Percentiles rank a stretch among this genome's conserved stretches.
phyloP scores from a whole-genome alignment of 2,888 invertebrate genomes.

The Micoletzkya japonica region DNA sequence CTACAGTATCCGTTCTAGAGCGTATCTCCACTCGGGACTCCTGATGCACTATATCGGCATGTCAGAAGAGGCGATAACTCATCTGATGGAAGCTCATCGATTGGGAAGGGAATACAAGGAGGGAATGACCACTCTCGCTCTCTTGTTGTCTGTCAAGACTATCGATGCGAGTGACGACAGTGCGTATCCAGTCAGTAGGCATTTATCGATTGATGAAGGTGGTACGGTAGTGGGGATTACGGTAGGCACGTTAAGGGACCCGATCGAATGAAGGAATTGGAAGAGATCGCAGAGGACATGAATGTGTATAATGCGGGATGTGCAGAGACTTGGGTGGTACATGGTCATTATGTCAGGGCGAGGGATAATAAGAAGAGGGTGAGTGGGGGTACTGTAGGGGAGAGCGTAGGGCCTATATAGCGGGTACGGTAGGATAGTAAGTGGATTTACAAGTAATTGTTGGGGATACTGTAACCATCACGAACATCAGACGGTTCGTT shows the following conservation, averaged over 20 bases:
- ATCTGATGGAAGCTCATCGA: neutral
- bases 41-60: constrained; percentile 9
- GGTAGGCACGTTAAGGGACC: too few species aligned
- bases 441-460: too few species aligned
- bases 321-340: neutral
- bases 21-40: constrained; percentile 1
- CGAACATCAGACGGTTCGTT: too few species aligned
- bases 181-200: too few species aligned
- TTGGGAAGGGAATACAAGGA: neutral
- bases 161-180: too few species aligned
- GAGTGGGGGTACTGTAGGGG: too few species aligned
- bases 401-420: too few species aligned
- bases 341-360: constrained; percentile 10
- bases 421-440: too few species aligned
- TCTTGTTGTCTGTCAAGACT: neutral
- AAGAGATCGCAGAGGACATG: neutral
- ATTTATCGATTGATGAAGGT: neutral
- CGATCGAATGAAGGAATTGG: constrained; percentile 4
- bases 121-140: neutral
- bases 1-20: neutral
- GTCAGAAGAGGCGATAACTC: constrained; percentile 2
- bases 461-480: too few species aligned
- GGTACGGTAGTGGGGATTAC: neutral
- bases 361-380: constrained; percentile 9
- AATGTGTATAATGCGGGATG: neutral